These are phyloP conservation scores for Pogonomyrmex barbatus DNA, from an alignment of 1,140 invertebrate species.

Conservation along the genomic window DNA sequence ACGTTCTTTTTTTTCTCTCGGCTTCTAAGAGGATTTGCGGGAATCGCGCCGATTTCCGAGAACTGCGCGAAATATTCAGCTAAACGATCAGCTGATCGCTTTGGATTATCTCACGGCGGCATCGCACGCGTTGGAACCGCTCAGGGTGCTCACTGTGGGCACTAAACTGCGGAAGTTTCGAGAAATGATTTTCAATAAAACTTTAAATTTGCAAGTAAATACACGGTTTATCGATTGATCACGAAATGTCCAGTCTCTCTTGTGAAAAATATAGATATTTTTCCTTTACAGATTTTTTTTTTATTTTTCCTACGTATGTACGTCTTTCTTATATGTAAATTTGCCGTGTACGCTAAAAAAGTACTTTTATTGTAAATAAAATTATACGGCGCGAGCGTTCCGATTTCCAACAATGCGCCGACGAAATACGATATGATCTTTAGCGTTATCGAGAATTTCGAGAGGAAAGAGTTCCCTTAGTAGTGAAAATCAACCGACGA, in stretches of 20 bases:
- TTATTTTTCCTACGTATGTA: not conserved
- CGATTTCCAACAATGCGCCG: not conserved
- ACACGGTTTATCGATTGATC: no score
- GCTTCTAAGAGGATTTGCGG: constrained; percentile 20
- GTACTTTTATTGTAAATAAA: constrained; percentile 9
- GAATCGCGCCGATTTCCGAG: not conserved
- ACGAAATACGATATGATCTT: constrained; percentile 32
- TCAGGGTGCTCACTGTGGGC: not conserved
- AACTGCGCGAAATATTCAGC: constrained; percentile 14
- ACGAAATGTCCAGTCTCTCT: not conserved
- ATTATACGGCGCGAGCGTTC: not conserved
- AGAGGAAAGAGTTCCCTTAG: constrained; percentile 21
- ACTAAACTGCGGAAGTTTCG: not conserved
- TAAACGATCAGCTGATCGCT: not conserved
- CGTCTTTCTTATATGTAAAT: not conserved
- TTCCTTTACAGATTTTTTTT: not conserved
- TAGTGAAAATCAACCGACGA: constrained; percentile 31
- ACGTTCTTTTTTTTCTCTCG: not conserved
- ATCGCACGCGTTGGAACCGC: not conserved
- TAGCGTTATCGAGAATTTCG: constrained; percentile 6
- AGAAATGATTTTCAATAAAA: constrained; percentile 3
- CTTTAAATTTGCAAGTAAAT: not conserved
- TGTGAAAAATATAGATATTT: not conserved
- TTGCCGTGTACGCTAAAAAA: not conserved
- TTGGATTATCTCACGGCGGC: constrained; percentile 11